These are phyloP conservation scores for Centruroides vittatus DNA, from an alignment of 1,140 invertebrate genomes.

Conservation along the genomic window DNA sequence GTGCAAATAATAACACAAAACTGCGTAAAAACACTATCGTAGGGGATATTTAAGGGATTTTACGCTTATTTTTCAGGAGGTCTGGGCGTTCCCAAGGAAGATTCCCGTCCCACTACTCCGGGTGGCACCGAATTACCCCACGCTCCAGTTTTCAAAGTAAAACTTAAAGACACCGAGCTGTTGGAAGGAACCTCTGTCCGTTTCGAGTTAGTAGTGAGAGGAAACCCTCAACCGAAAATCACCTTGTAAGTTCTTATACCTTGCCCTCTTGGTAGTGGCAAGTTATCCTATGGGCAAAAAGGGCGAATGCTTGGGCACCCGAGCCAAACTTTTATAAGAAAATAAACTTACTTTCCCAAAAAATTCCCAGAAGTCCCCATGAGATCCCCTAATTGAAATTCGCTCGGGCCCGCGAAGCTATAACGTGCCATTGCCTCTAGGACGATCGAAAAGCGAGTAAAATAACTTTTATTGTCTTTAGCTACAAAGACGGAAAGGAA, in stretches of 20 bases:
- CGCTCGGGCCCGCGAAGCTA: no score
- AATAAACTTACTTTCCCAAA: no score
- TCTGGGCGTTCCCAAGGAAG: constrained; percentile 13
- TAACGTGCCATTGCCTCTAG: no score
- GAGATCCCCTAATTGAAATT: no score
- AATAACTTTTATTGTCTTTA: constrained; percentile 27
- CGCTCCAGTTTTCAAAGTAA: constrained; percentile 51
- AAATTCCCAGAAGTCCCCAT: no score
- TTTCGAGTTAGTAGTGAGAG: constrained; percentile 78
- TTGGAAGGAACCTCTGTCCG: constrained; percentile 70
- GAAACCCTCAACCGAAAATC: constrained; percentile 65
- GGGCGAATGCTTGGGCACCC: no score
- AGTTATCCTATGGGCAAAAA: no score
- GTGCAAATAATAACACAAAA: neutral
- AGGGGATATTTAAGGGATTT: neutral
- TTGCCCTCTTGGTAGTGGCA: no score
- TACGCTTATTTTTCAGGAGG: neutral
- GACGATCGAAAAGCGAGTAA: no score
- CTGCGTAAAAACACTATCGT: neutral
- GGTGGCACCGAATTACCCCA: constrained; percentile 23
- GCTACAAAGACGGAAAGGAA: constrained; percentile 64
- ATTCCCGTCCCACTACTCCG: constrained; percentile 21
- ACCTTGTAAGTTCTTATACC: constrained; percentile 53
- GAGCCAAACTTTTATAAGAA: no score
- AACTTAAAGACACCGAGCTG: constrained; percentile 70